Base-by-base conservation (phyloP, 2,888 invertebrate genomes). In the Plebejus argus region DNA sequence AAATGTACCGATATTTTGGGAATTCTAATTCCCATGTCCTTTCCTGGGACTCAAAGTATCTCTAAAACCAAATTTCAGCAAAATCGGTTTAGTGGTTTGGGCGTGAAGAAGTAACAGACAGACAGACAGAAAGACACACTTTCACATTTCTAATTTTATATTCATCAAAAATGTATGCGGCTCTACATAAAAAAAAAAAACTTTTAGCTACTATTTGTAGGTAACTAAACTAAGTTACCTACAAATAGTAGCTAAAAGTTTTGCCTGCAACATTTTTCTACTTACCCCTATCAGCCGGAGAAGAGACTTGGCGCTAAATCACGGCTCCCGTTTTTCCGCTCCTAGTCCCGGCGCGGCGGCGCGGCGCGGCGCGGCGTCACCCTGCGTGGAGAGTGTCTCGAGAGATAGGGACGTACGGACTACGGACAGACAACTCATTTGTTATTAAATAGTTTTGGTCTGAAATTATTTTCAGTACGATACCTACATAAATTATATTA, bases 271-370 rank as follows among this genome's bases (percentile, higher is more conserved):
- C 28, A 23, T 53, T 7, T 23, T 18, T 53, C 15, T 45, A 23
- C 45, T 45, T 53, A 23, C 74, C 74, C 74, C 53, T 58, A 75
- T 70, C 77, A 76, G 77, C 56, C 78, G 78, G 77, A 82, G 80
- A 79, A 81, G 83, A 84, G 87, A 80, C 81, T 83, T 84, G 87
- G 87, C 85, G 89, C 86, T 93, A 93, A 93, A 93, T 93, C 93
- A 93, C 90, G 84, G 84, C 83, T 66, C 66, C 89, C 87, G 92
- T 92, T 92, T 92, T 93, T 89, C 90, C 90, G 90, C 87, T 86
- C 84, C 84, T 88, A 89, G 84, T 90, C 91, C 90, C 66, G 10
- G 3, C 35, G 8, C 39, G 45, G 10, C 45, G 35, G 7, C 35
- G 49, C 10, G 10, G 3, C 35, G 8, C 39, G 45, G 10, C 45